phyloP scores from a whole-genome alignment of 2,113 vertebrate genomes.

The Tricholaema leucomelas region DNA sequence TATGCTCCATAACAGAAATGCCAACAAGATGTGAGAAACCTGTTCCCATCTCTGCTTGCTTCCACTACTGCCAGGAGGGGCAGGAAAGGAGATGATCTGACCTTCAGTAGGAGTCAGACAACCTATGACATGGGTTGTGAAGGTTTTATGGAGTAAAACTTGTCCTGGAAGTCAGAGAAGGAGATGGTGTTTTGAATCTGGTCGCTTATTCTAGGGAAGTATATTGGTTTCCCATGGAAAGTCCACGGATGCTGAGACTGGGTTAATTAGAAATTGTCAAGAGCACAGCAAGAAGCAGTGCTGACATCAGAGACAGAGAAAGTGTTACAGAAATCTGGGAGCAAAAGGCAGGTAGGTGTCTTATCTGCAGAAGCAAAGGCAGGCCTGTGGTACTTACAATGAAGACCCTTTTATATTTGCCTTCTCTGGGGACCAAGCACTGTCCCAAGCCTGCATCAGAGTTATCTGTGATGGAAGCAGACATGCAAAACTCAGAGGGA shows the following conservation, averaged over 20 bases:
- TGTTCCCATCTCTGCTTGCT: neutral
- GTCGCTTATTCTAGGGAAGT: neutral
- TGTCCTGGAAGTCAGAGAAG: neutral
- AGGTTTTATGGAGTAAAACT: neutral
- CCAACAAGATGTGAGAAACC: neutral
- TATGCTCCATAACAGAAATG: neutral
- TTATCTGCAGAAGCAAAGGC: neutral
- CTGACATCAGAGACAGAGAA: neutral
- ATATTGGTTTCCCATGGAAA: neutral
- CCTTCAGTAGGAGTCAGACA: neutral
- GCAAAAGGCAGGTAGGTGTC: slow-evolving; percentile 37
- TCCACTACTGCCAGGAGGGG: neutral
- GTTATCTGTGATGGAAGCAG: neutral
- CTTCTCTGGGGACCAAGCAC: neutral
- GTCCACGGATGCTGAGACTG: neutral
- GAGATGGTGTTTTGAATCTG: neutral
- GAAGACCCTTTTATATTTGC: neutral
- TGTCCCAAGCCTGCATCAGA: slow-evolving; percentile 7
- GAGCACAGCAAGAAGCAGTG: neutral
- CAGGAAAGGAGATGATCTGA: neutral
- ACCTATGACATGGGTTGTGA: neutral
- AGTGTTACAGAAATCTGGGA: neutral
- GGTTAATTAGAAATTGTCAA: slow-evolving; percentile 52
- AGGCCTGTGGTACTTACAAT: neutral
- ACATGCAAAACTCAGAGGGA: neutral